Evolutionary conservation across 2,797 vertebrate genomes (phyloP).

Genomic region (Oreonectes daqikongensis): DNA sequence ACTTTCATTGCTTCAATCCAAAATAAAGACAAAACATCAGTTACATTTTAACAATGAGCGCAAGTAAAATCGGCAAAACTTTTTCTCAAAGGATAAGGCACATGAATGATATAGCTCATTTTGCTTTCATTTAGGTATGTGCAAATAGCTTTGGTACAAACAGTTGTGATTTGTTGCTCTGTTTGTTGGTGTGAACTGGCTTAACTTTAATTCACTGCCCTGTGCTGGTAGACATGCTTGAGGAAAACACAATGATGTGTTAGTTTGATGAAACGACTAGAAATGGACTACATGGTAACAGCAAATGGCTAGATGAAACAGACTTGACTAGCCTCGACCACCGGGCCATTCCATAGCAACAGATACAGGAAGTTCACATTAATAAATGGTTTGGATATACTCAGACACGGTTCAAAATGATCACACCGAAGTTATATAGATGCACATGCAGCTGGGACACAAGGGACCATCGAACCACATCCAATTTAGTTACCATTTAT

Average conservation of each 20-base stretch:
- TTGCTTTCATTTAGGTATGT: not conserved
- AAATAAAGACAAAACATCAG: not conserved
- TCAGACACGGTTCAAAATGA: not conserved
- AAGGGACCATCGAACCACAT: not conserved
- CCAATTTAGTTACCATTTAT: not conserved
- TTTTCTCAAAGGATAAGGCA: not conserved
- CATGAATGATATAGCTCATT: not conserved
- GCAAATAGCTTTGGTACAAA: not conserved
- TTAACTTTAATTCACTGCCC: not conserved
- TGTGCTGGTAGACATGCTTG: not conserved
- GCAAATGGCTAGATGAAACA: constrained; percentile 72
- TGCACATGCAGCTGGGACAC: not conserved
- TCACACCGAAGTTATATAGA: not conserved
- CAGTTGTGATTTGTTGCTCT: not conserved
- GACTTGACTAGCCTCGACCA: constrained; percentile 75
- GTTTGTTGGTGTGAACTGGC: not conserved
- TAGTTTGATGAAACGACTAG: constrained; percentile 24
- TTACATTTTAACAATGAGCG: not conserved
- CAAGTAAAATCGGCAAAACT: not conserved
- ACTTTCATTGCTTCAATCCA: not conserved
- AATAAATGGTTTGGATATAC: constrained; percentile 2
- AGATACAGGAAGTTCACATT: not conserved
- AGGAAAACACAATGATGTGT: constrained; percentile 25
- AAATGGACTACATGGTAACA: constrained; percentile 47
- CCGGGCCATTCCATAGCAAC: constrained; percentile 40